Evolutionary conservation across 1,140 invertebrate genomes (phyloP), one percentile per base, ranked within the genome.

Genomic region (Scaptomyza montana): DNA sequence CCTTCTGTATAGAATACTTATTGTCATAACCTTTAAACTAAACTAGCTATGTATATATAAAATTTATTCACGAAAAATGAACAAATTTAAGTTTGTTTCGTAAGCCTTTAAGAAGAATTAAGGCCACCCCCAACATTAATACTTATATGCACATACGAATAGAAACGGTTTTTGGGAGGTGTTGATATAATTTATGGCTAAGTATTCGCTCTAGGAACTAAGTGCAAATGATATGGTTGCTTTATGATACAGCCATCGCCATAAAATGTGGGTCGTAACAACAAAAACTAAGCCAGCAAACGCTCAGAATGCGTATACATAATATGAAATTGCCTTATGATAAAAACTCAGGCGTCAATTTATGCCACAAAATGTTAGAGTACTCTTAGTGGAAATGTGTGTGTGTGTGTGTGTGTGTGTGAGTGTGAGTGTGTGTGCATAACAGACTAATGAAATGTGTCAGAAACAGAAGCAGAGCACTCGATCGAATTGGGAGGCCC

Each of bases 271-370:
- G 51, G 61, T 41, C 73, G 50, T 69, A 68, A 67, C 63, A 73
- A 73, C 70, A 57, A 74, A 71, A 85, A 86, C 80, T 80, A 85
- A 85, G 61, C 47, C 68, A 61, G 56, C 49, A 60, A 67, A 36
- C 41, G 64, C 64, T 50, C 77, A 36, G 74, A 78, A 54, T 71
- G 74, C 74, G 62, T 67, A 66, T 69, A 75, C 82, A 85, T 81
- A 85, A 85, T 85, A 81, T 75, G 56, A 85, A 85, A 85, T 85
- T 81, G 82, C 82, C 82, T 69, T 78, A 87, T 87, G 81, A 87
- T 85, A 85, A 87, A 85, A 85, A 81, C 63, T 33, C 78, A 61
- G 74, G 74, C 80, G 66, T 81, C 82, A 86, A 86, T 86, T 86
- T 85, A 86, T 85, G 78, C 78, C 57, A 63, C 57, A 56, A 43